These are phyloP conservation scores for Coremacera marginata DNA, from an alignment of 2,888 invertebrate genomes.

Conservation along the genomic window DNA sequence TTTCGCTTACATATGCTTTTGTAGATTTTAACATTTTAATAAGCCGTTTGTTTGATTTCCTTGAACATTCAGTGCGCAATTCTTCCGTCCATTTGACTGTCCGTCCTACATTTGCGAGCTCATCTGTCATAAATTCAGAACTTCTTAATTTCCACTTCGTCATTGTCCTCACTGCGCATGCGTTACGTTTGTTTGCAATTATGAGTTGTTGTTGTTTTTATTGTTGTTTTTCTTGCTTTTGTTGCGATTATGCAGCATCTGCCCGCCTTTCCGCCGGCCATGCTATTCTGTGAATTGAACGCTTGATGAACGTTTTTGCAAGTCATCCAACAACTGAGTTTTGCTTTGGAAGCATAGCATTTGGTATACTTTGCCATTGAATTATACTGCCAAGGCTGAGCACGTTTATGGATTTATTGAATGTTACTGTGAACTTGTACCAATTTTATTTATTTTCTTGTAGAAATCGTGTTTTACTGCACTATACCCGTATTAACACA, in stretches of 20 bases:
- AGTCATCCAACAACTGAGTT: conserved; percentile 62
- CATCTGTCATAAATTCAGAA: conserved; percentile 66
- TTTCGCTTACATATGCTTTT: background rate
- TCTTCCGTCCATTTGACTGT: background rate
- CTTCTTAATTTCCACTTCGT: conserved; percentile 64
- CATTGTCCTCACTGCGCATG: conserved; percentile 62
- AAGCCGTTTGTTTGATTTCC: conserved; percentile 30
- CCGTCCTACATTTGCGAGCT: conserved; percentile 55
- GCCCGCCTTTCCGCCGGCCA: conserved; percentile 16
- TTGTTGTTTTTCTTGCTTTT: conserved; percentile 9
- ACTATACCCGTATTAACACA: background rate
- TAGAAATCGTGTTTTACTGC: conserved; percentile 22
- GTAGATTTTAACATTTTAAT: background rate
- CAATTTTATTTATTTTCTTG: background rate
- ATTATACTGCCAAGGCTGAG: conserved; percentile 52
- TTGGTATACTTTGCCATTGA: conserved; percentile 47
- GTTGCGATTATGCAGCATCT: conserved; percentile 40
- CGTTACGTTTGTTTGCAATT: conserved; percentile 46
- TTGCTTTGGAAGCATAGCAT: conserved; percentile 51
- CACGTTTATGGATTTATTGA: conserved; percentile 56
- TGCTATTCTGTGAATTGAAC: conserved; percentile 26
- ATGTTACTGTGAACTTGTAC: conserved; percentile 37
- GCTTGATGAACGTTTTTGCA: conserved; percentile 60
- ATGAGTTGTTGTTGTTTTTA: conserved; percentile 24
- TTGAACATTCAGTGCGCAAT: background rate